phyloP scores from a whole-genome alignment of 2,113 vertebrate genomes.

The Cryptotis parvus region DNA sequence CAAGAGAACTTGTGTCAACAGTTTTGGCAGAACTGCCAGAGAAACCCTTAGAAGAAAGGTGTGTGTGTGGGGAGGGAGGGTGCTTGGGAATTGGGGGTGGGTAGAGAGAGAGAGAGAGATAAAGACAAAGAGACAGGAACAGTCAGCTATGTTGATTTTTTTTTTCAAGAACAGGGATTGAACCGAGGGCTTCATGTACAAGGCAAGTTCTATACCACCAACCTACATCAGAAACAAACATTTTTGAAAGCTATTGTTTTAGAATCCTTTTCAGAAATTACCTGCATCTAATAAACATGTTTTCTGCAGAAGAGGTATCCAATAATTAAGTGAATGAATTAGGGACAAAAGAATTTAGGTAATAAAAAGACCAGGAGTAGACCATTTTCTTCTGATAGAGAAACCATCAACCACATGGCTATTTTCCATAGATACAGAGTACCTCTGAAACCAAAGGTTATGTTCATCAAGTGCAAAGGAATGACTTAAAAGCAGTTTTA shows the following conservation, averaged over 20 bases:
- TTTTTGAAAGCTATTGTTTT: no score
- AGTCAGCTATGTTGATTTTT: no score
- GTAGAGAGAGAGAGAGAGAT: neutral
- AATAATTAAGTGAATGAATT: neutral
- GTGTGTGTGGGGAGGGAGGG: neutral
- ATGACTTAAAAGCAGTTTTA: constrained; percentile 22
- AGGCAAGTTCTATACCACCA: no score
- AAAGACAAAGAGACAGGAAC: neutral
- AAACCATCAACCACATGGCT: neutral
- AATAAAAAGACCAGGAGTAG: neutral
- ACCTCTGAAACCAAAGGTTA: constrained; percentile 41
- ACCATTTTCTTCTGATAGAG: neutral
- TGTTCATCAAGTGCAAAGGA: neutral
- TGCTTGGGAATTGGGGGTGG: no score
- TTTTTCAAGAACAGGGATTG: no score
- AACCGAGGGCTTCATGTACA: no score
- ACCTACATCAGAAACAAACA: no score
- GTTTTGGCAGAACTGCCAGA: neutral
- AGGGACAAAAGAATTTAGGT: neutral
- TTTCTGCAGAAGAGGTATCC: neutral
- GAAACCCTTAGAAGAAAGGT: neutral
- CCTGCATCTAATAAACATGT: no score
- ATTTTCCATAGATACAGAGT: neutral
- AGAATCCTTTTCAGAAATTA: no score
- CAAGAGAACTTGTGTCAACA: neutral